A percentile compares a stretch with the other conserved stretches of the same genome.
Conservation (phyloP, 2,888 invertebrate species). For the Tenthredo mesomela region DNA sequence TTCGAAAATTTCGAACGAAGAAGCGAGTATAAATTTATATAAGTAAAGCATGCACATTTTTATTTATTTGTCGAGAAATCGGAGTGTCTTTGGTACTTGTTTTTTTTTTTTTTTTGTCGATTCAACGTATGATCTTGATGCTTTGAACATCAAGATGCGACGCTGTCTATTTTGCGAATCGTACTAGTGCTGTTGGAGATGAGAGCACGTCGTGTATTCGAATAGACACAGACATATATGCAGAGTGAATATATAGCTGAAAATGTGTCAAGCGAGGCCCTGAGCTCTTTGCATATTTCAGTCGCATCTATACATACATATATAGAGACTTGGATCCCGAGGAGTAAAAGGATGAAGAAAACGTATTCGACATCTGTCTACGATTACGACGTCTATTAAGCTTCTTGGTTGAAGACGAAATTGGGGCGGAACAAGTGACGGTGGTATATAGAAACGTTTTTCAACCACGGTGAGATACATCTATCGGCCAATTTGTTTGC, state of each 20-base stretch:
- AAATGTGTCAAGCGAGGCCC: constrained; percentile 18
- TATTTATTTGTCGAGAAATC: not conserved
- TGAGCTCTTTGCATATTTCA: constrained; percentile 46
- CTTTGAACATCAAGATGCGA: constrained; percentile 40
- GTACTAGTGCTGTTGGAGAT: not conserved
- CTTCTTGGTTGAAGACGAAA: constrained; percentile 27
- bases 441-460: constrained; percentile 36
- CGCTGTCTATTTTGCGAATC: constrained; percentile 27
- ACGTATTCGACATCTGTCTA: constrained; percentile 35
- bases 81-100: not conserved
- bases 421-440: constrained; percentile 45
- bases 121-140: constrained; percentile 18
- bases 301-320: constrained; percentile 1
- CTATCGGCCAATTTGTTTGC: constrained; percentile 50
- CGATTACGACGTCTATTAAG: constrained; percentile 48
- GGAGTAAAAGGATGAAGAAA: constrained; percentile 29
- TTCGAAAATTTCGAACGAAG: not conserved
- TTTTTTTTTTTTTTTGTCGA: not conserved
- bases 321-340: not conserved
- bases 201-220: not conserved
- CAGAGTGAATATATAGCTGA: not conserved
- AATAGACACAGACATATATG: not conserved
- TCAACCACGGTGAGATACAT: constrained; percentile 25
- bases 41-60: not conserved
- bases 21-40: not conserved